Evolutionary conservation across 2,888 invertebrate genomes (phyloP).

Genomic region (Spodoptera littoralis): DNA sequence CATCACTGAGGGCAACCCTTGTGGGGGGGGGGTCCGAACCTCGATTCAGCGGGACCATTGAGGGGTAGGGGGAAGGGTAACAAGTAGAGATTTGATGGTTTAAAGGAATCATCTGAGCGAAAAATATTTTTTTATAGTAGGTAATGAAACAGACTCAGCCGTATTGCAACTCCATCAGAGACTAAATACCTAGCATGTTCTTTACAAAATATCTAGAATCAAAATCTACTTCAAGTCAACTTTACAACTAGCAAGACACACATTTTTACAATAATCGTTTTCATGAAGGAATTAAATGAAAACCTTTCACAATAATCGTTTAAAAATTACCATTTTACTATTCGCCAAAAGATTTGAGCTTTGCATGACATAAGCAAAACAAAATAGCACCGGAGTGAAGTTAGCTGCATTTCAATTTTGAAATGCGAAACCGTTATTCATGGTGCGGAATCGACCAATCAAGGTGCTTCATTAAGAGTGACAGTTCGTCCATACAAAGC

Average conservation of each 20-base stretch:
- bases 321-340: slow-evolving; percentile 8
- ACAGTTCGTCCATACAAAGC: slow-evolving; percentile 6
- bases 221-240: slow-evolving; percentile 26
- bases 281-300: slow-evolving; percentile 15
- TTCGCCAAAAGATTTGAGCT: slow-evolving; percentile 9
- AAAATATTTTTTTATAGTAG: not conserved
- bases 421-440: no score
- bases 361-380: not conserved
- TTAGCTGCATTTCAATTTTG: not conserved
- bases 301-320: slow-evolving; percentile 12
- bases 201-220: slow-evolving; percentile 20
- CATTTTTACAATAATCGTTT: slow-evolving; percentile 24
- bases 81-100: no score
- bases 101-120: no score
- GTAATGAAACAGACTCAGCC: slow-evolving; percentile 40
- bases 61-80: no score
- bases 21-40: no score
- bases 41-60: no score
- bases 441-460: not conserved
- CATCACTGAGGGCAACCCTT: no score
- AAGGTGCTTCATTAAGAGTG: not conserved
- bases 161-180: slow-evolving; percentile 41
- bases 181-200: slow-evolving; percentile 20
- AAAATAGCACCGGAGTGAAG: not conserved
- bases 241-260: slow-evolving; percentile 38